Evolutionary conservation across 2,797 vertebrate species (phyloP), one percentile per base, ranked within the genome.

Genomic region (Myotis vivesi): DNA sequence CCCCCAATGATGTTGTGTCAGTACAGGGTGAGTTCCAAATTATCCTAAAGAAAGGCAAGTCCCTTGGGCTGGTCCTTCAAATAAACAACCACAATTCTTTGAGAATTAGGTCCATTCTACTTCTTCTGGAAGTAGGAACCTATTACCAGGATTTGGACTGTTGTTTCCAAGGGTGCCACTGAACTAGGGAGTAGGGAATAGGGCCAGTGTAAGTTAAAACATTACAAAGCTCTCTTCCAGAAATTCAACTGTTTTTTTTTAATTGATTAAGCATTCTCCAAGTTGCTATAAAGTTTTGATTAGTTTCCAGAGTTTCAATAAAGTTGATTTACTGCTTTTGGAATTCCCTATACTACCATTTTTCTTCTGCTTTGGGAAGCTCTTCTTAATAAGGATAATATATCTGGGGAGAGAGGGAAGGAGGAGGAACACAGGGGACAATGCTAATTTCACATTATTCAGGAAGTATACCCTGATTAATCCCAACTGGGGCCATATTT

Each of bases 391-490:
- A 77, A 89, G 38, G 36, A 76, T 59, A 95, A 71, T 57, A 5
- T 41, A 95, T 57, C n/a, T 68, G 38, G 8, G n/a, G 33, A 36
- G 44, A 55, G 3, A 17, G 30, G 3, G 44, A 23, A 20, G 46
- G 12, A 28, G 36, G 19, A 73, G 0, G 72, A 10, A 44, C 19
- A 91, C 10, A 49, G 41, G 20, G 53, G 71, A 76, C 36, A 95
- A 94, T 19, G 69, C 22, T 92, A 91, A 91, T 49, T 94, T 94
- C 44, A 86, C 13, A 85, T 64, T 82, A 85, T 92, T 33, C 10
- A 88, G 69, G 51, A 93, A 79, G n/a, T 28, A 91, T 77, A 80
- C 66, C 72, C 79, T 82, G 23, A 91, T 41, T 91, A 91, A 90
- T 46, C 33, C 33, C 38, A 95, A 57, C 6, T 30, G 38, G 28